Conservation (phyloP, 2,113 vertebrate species). For the Poeciliopsis prolifica region DNA sequence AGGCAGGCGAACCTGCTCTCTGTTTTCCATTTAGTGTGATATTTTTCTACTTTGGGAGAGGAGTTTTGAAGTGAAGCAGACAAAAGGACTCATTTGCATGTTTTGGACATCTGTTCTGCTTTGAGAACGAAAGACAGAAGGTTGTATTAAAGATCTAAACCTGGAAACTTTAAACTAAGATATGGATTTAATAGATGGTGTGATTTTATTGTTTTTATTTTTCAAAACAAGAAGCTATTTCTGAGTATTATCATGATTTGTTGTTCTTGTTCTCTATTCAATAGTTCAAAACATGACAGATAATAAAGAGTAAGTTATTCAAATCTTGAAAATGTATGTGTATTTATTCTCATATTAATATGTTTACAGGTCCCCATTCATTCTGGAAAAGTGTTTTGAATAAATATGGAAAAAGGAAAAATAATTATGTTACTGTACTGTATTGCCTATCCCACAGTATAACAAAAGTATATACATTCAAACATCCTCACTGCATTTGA, state of each 20-base stretch:
- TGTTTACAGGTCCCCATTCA: not conserved
- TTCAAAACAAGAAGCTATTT: not conserved
- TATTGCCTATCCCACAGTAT: not conserved
- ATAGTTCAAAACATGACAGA: not conserved
- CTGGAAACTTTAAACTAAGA: not conserved
- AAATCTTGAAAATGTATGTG: not conserved
- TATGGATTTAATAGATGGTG: not conserved
- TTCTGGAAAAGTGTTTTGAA: not conserved
- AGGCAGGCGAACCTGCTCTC: conserved; percentile 59
- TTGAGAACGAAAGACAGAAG: conserved; percentile 11
- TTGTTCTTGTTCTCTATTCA: not conserved
- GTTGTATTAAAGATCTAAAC: not conserved
- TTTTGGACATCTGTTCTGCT: conserved; percentile 55
- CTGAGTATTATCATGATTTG: not conserved
- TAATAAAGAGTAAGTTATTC: not conserved
- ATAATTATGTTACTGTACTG: not conserved
- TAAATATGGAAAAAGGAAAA: not conserved
- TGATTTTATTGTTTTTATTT: not conserved
- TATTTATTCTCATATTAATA: not conserved
- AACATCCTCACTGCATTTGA: not conserved
- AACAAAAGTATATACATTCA: not conserved
- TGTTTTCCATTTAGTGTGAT: conserved; percentile 70
- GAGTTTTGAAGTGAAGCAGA: conserved; percentile 67
- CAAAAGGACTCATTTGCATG: conserved; percentile 55
- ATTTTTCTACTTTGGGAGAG: conserved; percentile 51